Evolutionary conservation across 2,888 invertebrate species (phyloP).

Genomic region (Crioceris asparagi): DNA sequence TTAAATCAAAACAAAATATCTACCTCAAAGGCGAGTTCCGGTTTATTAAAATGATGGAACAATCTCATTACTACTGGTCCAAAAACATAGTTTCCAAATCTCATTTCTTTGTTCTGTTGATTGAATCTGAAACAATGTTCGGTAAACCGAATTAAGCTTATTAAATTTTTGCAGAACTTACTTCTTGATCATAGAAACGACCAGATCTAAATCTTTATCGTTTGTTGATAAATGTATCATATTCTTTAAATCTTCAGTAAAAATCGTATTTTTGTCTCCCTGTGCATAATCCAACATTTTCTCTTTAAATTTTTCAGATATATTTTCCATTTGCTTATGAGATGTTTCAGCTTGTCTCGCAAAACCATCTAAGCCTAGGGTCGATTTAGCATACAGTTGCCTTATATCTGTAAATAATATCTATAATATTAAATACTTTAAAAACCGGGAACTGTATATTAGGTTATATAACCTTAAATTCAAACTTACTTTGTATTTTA

Average conservation of each 20-base stretch:
- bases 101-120: slow-evolving; percentile 53
- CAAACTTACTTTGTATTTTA: slow-evolving; percentile 13
- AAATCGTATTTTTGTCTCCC: slow-evolving; percentile 53
- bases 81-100: slow-evolving; percentile 73
- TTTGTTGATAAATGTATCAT: slow-evolving; percentile 61
- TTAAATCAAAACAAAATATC: slow-evolving; percentile 11
- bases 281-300: slow-evolving; percentile 59
- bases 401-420: slow-evolving; percentile 29
- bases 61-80: slow-evolving; percentile 76
- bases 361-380: slow-evolving; percentile 55
- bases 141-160: too few species aligned
- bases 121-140: slow-evolving; percentile 52
- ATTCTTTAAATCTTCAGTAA: slow-evolving; percentile 77
- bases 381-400: slow-evolving; percentile 44
- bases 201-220: slow-evolving; percentile 50
- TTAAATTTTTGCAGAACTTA: too few species aligned
- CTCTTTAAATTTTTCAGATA: slow-evolving; percentile 52
- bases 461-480: too few species aligned
- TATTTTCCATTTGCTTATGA: slow-evolving; percentile 49
- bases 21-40: slow-evolving; percentile 49
- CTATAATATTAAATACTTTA: too few species aligned
- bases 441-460: too few species aligned
- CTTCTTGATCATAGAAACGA: slow-evolving; percentile 60
- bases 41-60: slow-evolving; percentile 58
- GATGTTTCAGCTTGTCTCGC: slow-evolving; percentile 42